Base-by-base conservation (phyloP, 2,888 invertebrate species). In the Zaprionus obscuricornis region DNA sequence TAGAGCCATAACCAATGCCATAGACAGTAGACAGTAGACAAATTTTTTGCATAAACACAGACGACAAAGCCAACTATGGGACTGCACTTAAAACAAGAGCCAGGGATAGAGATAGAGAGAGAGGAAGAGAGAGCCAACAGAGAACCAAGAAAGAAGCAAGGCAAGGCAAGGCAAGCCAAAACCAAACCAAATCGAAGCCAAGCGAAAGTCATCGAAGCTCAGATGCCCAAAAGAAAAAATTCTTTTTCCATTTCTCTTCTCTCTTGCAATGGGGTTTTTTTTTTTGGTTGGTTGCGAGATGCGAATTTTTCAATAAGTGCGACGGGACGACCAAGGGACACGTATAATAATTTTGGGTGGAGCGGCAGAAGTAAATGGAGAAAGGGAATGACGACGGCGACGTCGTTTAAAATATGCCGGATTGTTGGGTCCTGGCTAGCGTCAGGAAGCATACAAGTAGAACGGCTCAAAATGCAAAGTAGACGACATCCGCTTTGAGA, bases 381-480 rank as follows among this genome's bases (percentile, higher is more conserved):
- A n/a, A 4, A 26, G 37, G 33, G 24, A 18, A 5, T 27, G 33
- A 51, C 17, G 56, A 36, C 47, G 58, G 17, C 36, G 56, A 46
- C 75, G 76, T 73, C 86, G 81, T 82, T 82, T 82, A 82, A 82
- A 84, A 84, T 84, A 85, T 77, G 84, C 77, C 56, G 68, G 75
- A 72, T 83, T 85, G 65, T 55, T 72, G 59, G 58, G 70, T 56
- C 55, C 56, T 42, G 65, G 62, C 50, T 46, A 68, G 70, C 70
- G 62, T 51, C 81, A 85, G 86, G 86, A 84, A 81, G 84, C 84
- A 81, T 72, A 82, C 83, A 85, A 79, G 78, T 79, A 82, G 83
- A 85, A 79, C 77, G 78, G 86, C 86, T 82, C 86, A 81, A 85
- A 79, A 82, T 82, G 86, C 81, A 82, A 82, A 82, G 81, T 82